phyloP scores from a whole-genome alignment of 2,113 vertebrate species.

The Tupaia chinensis region DNA sequence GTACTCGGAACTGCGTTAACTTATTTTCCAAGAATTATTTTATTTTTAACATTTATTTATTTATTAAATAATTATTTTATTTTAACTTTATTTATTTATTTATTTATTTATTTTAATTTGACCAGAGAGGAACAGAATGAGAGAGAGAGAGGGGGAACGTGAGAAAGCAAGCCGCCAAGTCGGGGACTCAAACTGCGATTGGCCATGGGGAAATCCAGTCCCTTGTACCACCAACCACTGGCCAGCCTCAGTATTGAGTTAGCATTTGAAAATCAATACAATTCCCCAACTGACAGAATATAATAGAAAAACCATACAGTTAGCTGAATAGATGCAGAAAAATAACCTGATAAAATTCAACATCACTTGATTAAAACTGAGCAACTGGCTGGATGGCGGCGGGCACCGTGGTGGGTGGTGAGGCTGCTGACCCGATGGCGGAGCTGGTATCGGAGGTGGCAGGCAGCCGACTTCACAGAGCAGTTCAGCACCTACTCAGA shows the following conservation, averaged over 20 bases:
- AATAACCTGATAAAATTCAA: neutral
- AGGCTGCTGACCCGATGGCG: neutral
- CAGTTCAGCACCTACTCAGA: constrained; percentile 87
- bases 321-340: neutral
- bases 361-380: neutral
- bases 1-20: too few species aligned
- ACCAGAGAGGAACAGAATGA: too few species aligned
- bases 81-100: too few species aligned
- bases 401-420: neutral
- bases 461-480: constrained; percentile 82
- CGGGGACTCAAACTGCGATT: too few species aligned
- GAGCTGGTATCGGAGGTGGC: constrained; percentile 82
- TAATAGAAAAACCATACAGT: neutral
- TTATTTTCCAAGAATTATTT: too few species aligned
- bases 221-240: too few species aligned
- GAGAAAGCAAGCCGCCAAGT: too few species aligned
- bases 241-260: neutral
- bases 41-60: too few species aligned
- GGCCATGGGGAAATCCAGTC: too few species aligned
- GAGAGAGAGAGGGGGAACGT: too few species aligned
- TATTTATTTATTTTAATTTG: too few species aligned
- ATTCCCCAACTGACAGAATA: neutral
- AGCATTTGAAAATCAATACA: neutral
- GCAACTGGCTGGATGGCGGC: neutral
- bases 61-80: too few species aligned